Evolutionary conservation across 2,797 vertebrate genomes (phyloP).

Genomic region (Megalops cyprinoides): DNA sequence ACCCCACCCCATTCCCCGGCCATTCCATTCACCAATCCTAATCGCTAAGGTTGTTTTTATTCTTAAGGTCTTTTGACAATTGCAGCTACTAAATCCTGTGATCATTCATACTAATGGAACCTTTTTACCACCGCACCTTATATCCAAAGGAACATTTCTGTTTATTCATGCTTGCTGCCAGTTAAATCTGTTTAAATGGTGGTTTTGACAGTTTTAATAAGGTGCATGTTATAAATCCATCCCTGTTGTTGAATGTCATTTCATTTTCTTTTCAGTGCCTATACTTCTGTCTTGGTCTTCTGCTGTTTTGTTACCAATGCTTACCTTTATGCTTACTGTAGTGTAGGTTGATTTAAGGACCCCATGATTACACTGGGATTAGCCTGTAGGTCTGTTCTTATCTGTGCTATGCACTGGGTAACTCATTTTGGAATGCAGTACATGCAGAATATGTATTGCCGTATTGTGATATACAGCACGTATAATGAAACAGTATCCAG

Average conservation of each 20-base stretch:
- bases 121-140: neutral
- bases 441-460: conserved; percentile 51
- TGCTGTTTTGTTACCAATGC: neutral
- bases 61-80: neutral
- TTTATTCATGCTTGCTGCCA: neutral
- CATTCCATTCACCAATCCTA: conserved; percentile 6
- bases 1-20: too few species aligned
- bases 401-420: conserved; percentile 21
- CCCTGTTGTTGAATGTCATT: neutral
- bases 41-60: neutral
- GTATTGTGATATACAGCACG: conserved; percentile 40
- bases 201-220: neutral
- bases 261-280: neutral
- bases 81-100: neutral
- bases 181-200: neutral
- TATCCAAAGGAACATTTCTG: neutral
- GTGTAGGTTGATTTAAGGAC: neutral
- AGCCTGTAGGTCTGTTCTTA: conserved; percentile 7
- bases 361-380: neutral
- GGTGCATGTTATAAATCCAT: too few species aligned
- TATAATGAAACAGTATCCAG: conserved; percentile 49
- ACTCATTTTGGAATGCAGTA: conserved; percentile 24
- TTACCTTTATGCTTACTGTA: neutral
- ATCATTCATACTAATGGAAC: conserved; percentile 12
- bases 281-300: neutral